Conservation (phyloP, 2,888 invertebrate species). For the Drosophila ustulata region DNA sequence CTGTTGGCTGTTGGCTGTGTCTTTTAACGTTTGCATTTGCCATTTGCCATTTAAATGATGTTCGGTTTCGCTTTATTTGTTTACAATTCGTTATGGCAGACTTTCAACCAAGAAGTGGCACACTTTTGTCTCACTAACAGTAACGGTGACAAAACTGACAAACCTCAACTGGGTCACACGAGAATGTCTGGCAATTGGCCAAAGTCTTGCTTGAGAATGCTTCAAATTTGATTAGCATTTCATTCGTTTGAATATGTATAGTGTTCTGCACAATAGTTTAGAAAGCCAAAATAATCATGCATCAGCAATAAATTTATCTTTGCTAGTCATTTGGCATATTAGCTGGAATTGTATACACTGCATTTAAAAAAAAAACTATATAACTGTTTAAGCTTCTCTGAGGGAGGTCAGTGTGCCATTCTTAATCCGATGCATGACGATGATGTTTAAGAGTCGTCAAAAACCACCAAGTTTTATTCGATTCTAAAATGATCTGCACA, state of each 20-base stretch:
- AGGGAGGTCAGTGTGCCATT: not conserved
- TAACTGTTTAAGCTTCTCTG: not conserved
- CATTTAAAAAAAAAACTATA: not conserved
- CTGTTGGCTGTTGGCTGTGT: not conserved
- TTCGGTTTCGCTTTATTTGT: conserved; percentile 55
- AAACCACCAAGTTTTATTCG: not conserved
- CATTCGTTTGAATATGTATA: conserved; percentile 19
- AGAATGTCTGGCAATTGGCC: conserved; percentile 29
- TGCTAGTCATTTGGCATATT: conserved; percentile 9
- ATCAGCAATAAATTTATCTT: conserved; percentile 2
- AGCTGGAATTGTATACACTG: not conserved
- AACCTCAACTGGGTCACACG: conserved; percentile 47
- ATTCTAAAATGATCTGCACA: not conserved
- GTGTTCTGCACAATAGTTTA: conserved; percentile 21
- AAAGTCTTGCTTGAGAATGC: conserved; percentile 30
- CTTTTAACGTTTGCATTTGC: conserved; percentile 25
- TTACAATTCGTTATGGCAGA: conserved; percentile 73
- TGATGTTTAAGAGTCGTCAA: not conserved
- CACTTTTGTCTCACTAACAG: conserved; percentile 25
- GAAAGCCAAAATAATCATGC: conserved; percentile 45
- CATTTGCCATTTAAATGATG: conserved; percentile 68
- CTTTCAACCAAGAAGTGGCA: conserved; percentile 53
- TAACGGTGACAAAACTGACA: conserved; percentile 28
- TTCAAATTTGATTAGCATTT: conserved; percentile 46
- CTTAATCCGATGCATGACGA: not conserved